Conservation (phyloP, 2,888 invertebrate species). For the Resseliella maxima region DNA sequence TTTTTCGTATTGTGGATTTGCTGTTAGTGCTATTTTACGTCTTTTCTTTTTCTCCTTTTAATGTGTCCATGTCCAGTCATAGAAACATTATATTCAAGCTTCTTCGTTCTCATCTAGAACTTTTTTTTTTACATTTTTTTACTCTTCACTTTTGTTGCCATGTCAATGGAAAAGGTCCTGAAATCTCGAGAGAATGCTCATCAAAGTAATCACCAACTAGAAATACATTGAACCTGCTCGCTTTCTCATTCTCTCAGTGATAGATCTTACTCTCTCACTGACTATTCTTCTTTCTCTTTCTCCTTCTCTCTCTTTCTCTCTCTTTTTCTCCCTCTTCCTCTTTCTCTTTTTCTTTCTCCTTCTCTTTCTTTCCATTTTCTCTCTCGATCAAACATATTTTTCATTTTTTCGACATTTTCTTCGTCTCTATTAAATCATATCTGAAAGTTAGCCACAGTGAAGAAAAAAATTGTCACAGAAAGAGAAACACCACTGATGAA, state of each 20-base stretch:
- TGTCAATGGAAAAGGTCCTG: background rate
- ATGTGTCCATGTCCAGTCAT: background rate
- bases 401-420: background rate
- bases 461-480: slow-evolving; percentile 1
- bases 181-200: background rate
- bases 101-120: background rate
- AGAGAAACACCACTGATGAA: background rate
- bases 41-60: background rate
- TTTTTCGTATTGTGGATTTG: background rate
- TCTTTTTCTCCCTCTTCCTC: too few relatives aligned
- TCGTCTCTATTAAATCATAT: background rate
- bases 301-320: too few relatives aligned
- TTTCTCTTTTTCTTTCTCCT: too few relatives aligned
- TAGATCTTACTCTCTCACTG: too few relatives aligned
- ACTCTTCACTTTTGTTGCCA: background rate
- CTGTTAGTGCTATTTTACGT: background rate
- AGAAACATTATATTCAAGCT: too few relatives aligned
- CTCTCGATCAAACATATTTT: slow-evolving; percentile 11
- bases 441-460: background rate
- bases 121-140: background rate
- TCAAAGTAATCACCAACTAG: background rate
- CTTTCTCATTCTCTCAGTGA: too few relatives aligned
- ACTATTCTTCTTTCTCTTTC: too few relatives aligned
- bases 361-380: too few relatives aligned
- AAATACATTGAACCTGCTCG: slow-evolving; percentile 38